Conservation (phyloP, 1,140 invertebrate species). For the Stegodyphus mimosarum region DNA sequence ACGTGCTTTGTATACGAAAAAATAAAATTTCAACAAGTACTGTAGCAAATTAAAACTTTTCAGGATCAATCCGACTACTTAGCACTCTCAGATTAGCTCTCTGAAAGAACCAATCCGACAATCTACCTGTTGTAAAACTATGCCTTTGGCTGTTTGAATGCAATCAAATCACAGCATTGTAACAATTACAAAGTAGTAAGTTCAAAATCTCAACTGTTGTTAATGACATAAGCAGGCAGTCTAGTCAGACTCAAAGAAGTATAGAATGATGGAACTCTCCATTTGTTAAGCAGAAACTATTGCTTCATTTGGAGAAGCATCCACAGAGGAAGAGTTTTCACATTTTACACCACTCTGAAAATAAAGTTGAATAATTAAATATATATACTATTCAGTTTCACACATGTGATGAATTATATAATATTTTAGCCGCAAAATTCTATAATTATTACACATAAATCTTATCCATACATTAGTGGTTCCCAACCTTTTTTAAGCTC, state of each 20-base stretch:
- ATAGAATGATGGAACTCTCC: conserved; percentile 25
- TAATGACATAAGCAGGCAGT: conserved; percentile 60
- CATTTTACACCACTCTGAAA: conserved; percentile 16
- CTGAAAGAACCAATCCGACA: neutral
- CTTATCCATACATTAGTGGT: too few relatives aligned
- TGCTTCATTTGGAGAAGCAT: conserved; percentile 51
- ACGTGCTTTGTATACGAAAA: neutral
- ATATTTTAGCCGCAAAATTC: too few relatives aligned
- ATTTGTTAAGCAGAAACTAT: conserved; percentile 55
- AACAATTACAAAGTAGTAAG: conserved; percentile 50
- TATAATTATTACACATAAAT: too few relatives aligned
- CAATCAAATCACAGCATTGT: conserved; percentile 56
- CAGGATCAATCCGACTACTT: neutral
- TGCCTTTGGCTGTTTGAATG: conserved; percentile 31
- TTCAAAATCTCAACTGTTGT: conserved; percentile 36
- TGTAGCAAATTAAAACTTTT: conserved; percentile 13
- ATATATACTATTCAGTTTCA: too few relatives aligned
- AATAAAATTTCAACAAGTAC: conserved; percentile 34
- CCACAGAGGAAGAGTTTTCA: conserved; percentile 37
- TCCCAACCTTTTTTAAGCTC: too few relatives aligned
- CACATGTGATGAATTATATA: too few relatives aligned
- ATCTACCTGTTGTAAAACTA: conserved; percentile 47
- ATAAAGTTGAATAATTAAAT: too few relatives aligned
- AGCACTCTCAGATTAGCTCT: neutral
- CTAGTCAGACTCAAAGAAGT: conserved; percentile 6